Conservation (phyloP, 2,797 vertebrate species). For the Falco novaeseelandiae region DNA sequence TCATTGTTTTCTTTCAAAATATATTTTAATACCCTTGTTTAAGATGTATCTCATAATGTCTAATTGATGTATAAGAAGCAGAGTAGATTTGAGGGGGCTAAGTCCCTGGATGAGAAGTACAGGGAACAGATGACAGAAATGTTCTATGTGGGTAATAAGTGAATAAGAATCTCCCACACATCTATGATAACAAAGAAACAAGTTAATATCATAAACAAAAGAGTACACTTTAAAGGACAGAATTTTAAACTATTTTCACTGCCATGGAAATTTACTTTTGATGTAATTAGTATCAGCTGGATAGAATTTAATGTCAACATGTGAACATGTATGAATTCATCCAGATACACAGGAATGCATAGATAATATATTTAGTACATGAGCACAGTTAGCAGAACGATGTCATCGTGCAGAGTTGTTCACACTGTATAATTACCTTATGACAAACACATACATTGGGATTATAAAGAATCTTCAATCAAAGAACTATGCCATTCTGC, state of each 20-base stretch:
- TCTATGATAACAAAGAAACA: slow-evolving; percentile 2
- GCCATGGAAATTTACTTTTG: background rate
- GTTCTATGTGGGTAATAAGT: background rate
- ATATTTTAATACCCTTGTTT: background rate
- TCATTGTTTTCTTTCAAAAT: background rate
- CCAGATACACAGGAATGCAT: background rate
- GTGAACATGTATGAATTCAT: background rate
- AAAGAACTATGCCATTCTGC: background rate
- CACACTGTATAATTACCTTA: slow-evolving; percentile 32
- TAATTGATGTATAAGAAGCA: background rate
- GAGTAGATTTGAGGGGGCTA: slow-evolving; percentile 3
- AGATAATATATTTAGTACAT: slow-evolving; percentile 1
- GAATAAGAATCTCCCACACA: slow-evolving; percentile 7
- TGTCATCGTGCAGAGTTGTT: background rate
- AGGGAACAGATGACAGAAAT: slow-evolving; percentile 6
- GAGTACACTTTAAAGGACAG: background rate
- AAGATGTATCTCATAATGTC: background rate
- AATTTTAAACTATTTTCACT: background rate
- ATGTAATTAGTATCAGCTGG: background rate
- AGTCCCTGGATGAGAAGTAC: background rate
- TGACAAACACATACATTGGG: slow-evolving; percentile 38
- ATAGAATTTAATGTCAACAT: background rate
- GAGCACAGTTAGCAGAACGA: background rate
- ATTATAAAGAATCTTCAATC: slow-evolving; percentile 50
- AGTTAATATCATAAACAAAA: background rate